A percentile compares a stretch with the other conserved stretches of the same genome.
phyloP scores from a whole-genome alignment of 2,888 invertebrate genomes.

The Lochmaea capreae region DNA sequence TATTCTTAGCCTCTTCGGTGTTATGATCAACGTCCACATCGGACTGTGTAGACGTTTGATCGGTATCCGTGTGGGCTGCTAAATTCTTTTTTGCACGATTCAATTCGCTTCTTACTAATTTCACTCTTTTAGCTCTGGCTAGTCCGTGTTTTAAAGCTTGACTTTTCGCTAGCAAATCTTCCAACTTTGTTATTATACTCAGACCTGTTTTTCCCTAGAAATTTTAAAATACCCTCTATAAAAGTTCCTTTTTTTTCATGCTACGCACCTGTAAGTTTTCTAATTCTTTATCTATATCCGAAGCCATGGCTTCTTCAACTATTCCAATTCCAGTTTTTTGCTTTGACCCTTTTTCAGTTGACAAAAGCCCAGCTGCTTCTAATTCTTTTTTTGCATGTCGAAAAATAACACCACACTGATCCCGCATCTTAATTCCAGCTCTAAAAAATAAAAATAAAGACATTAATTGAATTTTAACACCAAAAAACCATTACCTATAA shows the following conservation, averaged over 20 bases:
- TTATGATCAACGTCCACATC: constrained; percentile 53
- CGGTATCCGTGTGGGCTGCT: constrained; percentile 47
- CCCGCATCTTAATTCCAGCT: constrained; percentile 76
- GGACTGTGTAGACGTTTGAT: constrained; percentile 59
- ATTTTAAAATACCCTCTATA: constrained; percentile 10
- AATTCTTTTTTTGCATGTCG: constrained; percentile 82
- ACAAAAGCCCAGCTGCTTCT: constrained; percentile 70
- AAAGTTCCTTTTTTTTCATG: neutral
- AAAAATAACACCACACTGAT: constrained; percentile 85
- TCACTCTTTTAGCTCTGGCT: constrained; percentile 71
- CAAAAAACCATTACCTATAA: constrained; percentile 71
- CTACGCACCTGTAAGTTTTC: constrained; percentile 62
- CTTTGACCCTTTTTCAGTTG: constrained; percentile 61
- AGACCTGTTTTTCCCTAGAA: constrained; percentile 60
- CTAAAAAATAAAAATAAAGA: constrained; percentile 20
- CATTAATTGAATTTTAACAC: neutral
- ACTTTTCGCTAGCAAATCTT: constrained; percentile 73
- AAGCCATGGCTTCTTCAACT: constrained; percentile 66
- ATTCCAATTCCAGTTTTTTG: constrained; percentile 42
- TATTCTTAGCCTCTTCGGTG: constrained; percentile 44
- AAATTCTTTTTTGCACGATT: constrained; percentile 67
- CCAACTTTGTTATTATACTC: constrained; percentile 67
- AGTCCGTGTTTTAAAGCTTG: constrained; percentile 71
- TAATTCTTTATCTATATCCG: constrained; percentile 70
- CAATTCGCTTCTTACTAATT: constrained; percentile 71